Percentiles rank a stretch among this genome's conserved stretches.
Conservation (phyloP, 2,888 invertebrate genomes). For the Romanomermis culicivorax region DNA sequence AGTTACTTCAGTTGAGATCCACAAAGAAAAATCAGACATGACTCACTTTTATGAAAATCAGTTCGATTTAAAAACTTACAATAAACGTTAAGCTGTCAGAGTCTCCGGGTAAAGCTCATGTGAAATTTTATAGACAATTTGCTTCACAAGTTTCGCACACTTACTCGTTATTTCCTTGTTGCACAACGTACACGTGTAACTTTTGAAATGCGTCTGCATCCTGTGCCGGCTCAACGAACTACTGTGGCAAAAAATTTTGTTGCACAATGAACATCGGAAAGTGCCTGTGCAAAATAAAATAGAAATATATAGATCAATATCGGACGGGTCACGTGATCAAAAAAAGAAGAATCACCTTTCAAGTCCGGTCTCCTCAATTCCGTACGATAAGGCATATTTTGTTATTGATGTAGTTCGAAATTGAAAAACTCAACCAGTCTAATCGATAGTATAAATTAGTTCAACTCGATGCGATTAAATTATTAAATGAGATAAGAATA, state of each 20-base stretch:
- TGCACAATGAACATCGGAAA: slow-evolving; percentile 26
- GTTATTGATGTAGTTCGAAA: too few relatives aligned
- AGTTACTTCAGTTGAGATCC: too few relatives aligned
- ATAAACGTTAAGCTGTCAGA: too few relatives aligned
- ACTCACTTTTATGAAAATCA: too few relatives aligned
- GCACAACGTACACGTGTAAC: slow-evolving; percentile 27
- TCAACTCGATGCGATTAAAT: too few relatives aligned
- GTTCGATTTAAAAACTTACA: too few relatives aligned
- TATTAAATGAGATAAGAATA: too few relatives aligned
- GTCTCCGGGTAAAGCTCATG: too few relatives aligned
- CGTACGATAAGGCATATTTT: slow-evolving; percentile 26
- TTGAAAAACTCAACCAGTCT: too few relatives aligned
- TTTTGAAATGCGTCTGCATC: slow-evolving; percentile 29
- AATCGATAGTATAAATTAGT: too few relatives aligned
- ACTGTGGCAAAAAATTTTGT: slow-evolving; percentile 27
- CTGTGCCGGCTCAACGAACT: slow-evolving; percentile 26
- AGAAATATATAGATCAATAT: not conserved
- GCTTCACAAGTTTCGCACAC: slow-evolving; percentile 12
- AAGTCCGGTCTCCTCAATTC: slow-evolving; percentile 28
- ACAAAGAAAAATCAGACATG: too few relatives aligned
- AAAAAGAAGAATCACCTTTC: slow-evolving; percentile 20
- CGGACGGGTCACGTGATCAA: not conserved
- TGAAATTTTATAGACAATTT: too few relatives aligned
- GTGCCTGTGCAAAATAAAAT: slow-evolving; percentile 18
- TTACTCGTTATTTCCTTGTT: slow-evolving; percentile 27